These are phyloP conservation scores for Carposina sasakii DNA, from an alignment of 1,140 invertebrate genomes.

Conservation along the genomic window DNA sequence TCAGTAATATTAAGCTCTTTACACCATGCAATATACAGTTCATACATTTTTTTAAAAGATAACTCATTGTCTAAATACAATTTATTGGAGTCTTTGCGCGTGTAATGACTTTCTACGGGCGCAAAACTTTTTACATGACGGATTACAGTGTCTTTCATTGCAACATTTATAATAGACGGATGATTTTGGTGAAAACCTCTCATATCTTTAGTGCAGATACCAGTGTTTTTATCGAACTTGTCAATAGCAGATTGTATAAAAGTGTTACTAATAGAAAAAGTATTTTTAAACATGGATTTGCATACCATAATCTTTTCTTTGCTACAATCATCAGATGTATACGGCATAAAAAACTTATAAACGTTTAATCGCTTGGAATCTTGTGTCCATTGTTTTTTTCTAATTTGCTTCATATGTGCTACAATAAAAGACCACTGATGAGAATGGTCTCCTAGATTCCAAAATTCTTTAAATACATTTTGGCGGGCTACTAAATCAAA, in stretches of 20 bases:
- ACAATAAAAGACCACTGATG: slow-evolving; percentile 17
- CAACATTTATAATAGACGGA: slow-evolving; percentile 11
- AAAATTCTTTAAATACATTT: slow-evolving; percentile 18
- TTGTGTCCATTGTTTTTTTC: slow-evolving; percentile 17
- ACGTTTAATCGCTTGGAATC: slow-evolving; percentile 14
- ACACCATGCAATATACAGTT: too few relatives aligned
- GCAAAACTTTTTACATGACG: slow-evolving; percentile 11
- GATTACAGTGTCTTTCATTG: slow-evolving; percentile 21
- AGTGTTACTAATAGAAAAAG: slow-evolving; percentile 15
- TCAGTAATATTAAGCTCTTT: too few relatives aligned
- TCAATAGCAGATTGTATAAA: slow-evolving; percentile 16
- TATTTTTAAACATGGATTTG: slow-evolving; percentile 19
- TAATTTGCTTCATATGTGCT: slow-evolving; percentile 14
- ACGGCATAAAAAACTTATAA: slow-evolving; percentile 15
- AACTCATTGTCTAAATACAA: slow-evolving; percentile 14
- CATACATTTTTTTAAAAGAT: slow-evolving; percentile 5
- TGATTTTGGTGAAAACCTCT: slow-evolving; percentile 18
- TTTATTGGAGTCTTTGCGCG: slow-evolving; percentile 14
- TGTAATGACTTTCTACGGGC: slow-evolving; percentile 14
- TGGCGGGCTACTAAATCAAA: slow-evolving; percentile 11
- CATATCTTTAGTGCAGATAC: slow-evolving; percentile 14
- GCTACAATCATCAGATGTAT: slow-evolving; percentile 7
- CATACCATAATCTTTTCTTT: slow-evolving; percentile 14
- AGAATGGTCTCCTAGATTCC: slow-evolving; percentile 19
- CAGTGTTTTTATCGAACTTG: slow-evolving; percentile 11